Base-by-base conservation (phyloP, 2,113 vertebrate species). In the Microcebus murinus region DNA sequence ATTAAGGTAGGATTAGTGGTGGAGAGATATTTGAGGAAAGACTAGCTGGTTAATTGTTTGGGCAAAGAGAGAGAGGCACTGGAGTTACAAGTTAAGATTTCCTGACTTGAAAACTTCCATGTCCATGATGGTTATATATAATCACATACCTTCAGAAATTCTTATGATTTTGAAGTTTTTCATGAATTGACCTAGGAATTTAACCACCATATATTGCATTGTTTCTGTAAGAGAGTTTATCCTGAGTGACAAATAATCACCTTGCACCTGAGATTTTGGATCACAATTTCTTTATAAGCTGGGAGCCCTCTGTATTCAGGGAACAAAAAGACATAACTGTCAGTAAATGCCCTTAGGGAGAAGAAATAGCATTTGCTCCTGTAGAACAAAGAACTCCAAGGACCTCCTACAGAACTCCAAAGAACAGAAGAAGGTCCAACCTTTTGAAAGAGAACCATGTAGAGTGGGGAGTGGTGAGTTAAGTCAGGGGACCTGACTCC, bases 191-290 rank as follows among this genome's bases (percentile, higher is more conserved):
- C 27, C 17, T 76, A 31, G 12, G 36, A 93, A 81, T 36, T 21
- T 57, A 65, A 34, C 79, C 34, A 13, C 21, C 29, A 29, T 76
- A 39, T 52, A n/a, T 80, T 67, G 63, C 4, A 29, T 71, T 59
- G 1, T 86, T 96, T 82, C 68, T 50, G 4, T n/a, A 55, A 34
- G 48, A 42, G 17, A 90, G 15, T n/a, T 25, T 52, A 90, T 76
- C 79, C 84, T 76, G 36, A 94, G 45, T 93, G 65, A 55, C 13
- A 95, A 83, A 77, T 93, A 82, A 95, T 21, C 17, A 77, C 6
- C 27, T 52, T 80, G 15, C 14, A 73, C 36, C 29, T 92, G 76
- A 95, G 10, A 15, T 92, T 59, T 90, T 70, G 17, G 31, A 70
- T 59, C 27, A n/a, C 13, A 76, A 13, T 45, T 39, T 21, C 20